phyloP scores from a whole-genome alignment of 2,888 invertebrate genomes.

The Microctonus brassicae region DNA sequence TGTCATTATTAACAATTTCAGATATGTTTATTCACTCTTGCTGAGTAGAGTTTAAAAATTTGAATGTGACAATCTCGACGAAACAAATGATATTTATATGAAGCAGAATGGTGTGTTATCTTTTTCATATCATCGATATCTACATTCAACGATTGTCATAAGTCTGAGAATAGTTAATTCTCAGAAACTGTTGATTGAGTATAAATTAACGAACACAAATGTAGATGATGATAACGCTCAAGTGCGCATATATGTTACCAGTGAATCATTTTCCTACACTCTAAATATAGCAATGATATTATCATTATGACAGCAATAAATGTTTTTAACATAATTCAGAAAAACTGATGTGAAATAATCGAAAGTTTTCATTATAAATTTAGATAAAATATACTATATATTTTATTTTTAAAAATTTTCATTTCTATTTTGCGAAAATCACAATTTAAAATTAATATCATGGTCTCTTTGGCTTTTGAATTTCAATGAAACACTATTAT shows the following conservation, averaged over 20 bases:
- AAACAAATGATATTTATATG: not conserved
- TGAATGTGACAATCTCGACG: conserved; percentile 43
- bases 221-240: not conserved
- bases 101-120: not conserved
- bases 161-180: not conserved
- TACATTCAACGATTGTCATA: not conserved
- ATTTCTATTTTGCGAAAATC: conserved; percentile 59
- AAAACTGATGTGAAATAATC: too few species aligned
- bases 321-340: not conserved
- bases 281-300: not conserved
- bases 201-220: not conserved
- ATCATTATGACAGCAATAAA: not conserved
- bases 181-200: not conserved
- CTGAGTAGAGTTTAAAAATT: not conserved
- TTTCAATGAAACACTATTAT: conserved; percentile 60
- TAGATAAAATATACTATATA: too few species aligned
- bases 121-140: not conserved
- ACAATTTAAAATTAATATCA: conserved; percentile 69
- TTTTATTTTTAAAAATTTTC: too few species aligned
- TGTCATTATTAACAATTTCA: conserved; percentile 13
- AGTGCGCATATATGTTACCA: not conserved
- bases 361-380: too few species aligned
- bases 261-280: not conserved
- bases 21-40: not conserved
- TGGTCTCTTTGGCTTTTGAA: conserved; percentile 70